A percentile compares a stretch with the other conserved stretches of the same genome.
Evolutionary conservation across 2,888 invertebrate species (phyloP).

Genomic region (Baccha elongata): DNA sequence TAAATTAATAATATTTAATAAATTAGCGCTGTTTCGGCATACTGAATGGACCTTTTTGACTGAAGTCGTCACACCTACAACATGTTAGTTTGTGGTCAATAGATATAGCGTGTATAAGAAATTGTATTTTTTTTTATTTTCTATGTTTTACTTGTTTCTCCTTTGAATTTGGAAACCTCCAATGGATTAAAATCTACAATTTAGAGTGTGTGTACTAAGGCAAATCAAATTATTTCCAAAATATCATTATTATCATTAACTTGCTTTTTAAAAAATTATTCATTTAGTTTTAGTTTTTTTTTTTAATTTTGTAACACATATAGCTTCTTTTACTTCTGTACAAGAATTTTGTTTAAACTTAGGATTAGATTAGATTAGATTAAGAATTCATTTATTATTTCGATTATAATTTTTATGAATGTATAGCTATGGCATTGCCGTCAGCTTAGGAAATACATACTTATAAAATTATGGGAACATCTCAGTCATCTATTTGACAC

Average conservation of each 20-base stretch:
- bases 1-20: not conserved
- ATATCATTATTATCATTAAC: slow-evolving; percentile 2
- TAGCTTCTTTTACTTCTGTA: not conserved
- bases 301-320: not conserved
- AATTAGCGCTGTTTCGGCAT: slow-evolving; percentile 18
- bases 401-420: not conserved
- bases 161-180: slow-evolving; percentile 26
- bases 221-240: slow-evolving; percentile 7
- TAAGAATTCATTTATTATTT: not conserved
- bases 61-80: not conserved
- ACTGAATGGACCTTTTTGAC: slow-evolving; percentile 29
- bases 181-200: not conserved
- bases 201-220: slow-evolving; percentile 19
- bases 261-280: not conserved
- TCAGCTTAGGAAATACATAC: no score
- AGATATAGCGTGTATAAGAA: slow-evolving; percentile 17
- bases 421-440: no score
- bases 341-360: not conserved
- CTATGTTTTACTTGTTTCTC: slow-evolving; percentile 54
- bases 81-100: slow-evolving; percentile 17
- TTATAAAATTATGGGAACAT: no score
- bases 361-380: no score
- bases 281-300: not conserved
- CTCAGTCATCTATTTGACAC: no score
- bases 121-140: slow-evolving; percentile 19